Percentiles rank a stretch among this genome's conserved stretches.
Evolutionary conservation across 2,888 invertebrate species (phyloP).

Genomic region (Tanytarsus gracilentus): DNA sequence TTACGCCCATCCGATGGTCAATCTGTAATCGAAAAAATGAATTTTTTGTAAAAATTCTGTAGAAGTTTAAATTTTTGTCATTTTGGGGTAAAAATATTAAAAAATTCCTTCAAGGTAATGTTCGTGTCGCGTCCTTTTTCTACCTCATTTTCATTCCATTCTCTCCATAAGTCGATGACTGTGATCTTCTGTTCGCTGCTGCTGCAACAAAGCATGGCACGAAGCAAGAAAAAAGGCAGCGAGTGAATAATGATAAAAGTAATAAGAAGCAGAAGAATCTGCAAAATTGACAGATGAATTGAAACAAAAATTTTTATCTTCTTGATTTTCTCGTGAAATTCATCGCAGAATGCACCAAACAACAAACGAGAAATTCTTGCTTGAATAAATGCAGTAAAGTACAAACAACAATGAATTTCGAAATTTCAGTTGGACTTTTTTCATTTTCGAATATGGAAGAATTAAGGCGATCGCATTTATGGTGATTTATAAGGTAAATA

Average conservation of each 20-base stretch:
- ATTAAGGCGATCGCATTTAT: not conserved
- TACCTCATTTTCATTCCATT: not conserved
- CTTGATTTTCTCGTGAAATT: not conserved
- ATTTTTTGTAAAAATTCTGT: too few relatives aligned
- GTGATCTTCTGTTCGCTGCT: too few relatives aligned
- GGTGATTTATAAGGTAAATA: not conserved
- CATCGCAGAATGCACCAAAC: not conserved
- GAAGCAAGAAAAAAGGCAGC: not conserved
- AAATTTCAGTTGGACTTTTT: too few relatives aligned
- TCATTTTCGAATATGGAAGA: too few relatives aligned
- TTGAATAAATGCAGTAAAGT: too few relatives aligned
- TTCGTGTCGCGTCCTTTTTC: too few relatives aligned
- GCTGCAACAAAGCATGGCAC: not conserved
- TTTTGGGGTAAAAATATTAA: too few relatives aligned
- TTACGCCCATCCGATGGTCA: too few relatives aligned
- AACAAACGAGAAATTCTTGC: not conserved
- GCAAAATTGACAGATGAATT: slow-evolving; percentile 27
- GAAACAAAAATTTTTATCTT: slow-evolving; percentile 25
- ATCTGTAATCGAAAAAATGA: too few relatives aligned
- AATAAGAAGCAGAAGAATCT: slow-evolving; percentile 1
- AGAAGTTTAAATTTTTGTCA: too few relatives aligned
- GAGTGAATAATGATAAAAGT: not conserved
- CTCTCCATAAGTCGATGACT: not conserved
- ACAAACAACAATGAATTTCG: too few relatives aligned
- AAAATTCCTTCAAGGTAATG: too few relatives aligned